Percentiles rank a stretch among this genome's conserved stretches.
Evolutionary conservation across 2,113 vertebrate genomes (phyloP).

Genomic region (Tamias sibiricus): DNA sequence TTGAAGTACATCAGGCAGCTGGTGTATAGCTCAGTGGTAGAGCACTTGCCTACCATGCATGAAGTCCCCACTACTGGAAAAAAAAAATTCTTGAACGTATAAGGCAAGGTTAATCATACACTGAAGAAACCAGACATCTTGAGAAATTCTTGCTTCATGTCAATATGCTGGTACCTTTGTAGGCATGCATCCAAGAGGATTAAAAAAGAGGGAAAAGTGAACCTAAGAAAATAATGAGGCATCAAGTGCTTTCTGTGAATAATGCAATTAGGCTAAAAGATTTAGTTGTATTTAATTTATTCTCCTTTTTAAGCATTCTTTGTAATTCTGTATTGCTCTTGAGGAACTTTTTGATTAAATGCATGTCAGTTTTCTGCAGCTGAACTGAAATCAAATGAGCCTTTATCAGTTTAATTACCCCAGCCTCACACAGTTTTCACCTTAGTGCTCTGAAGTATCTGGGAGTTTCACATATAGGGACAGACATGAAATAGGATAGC

Average conservation of each 20-base stretch:
- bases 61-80: too few relatives aligned
- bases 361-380: conserved; percentile 74
- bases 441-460: conserved; percentile 63
- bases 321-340: conserved; percentile 77
- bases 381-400: conserved; percentile 81
- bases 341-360: conserved; percentile 83
- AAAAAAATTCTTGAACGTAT: too few relatives aligned
- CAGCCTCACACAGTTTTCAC: conserved; percentile 47
- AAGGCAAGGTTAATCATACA: neutral
- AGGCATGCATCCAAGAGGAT: neutral
- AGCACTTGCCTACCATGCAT: too few relatives aligned
- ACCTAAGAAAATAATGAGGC: conserved; percentile 41
- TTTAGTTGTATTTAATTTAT: conserved; percentile 79
- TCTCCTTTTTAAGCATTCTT: conserved; percentile 77
- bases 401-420: conserved; percentile 85
- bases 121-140: neutral
- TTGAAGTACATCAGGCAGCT: neutral
- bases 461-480: conserved; percentile 48
- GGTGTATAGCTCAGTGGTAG: too few relatives aligned
- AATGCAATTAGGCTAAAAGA: conserved; percentile 77
- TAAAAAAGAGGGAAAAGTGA: conserved; percentile 21
- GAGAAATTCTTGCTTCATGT: conserved; percentile 1
- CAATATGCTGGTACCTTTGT: neutral
- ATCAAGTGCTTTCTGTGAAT: conserved; percentile 68
- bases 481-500: conserved; percentile 48